Percentiles rank a stretch among this genome's conserved stretches.
phyloP scores from a whole-genome alignment of 1,140 invertebrate species.

The Sitobion miscanthi region DNA sequence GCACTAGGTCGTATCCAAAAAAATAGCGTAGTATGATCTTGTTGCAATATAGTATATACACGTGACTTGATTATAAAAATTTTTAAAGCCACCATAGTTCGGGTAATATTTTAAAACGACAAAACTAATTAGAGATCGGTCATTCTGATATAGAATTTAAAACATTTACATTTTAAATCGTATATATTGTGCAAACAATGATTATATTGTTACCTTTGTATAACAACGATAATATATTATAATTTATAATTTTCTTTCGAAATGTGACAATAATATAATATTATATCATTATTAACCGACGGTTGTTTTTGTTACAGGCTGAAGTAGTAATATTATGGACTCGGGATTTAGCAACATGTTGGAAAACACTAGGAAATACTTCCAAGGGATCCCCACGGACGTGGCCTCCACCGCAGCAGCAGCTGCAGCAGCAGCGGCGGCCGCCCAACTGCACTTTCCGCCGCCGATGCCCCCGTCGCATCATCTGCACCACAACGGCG shows the following conservation, averaged over 20 bases:
- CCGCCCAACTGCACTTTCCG: constrained; percentile 66
- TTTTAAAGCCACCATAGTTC: too few species aligned
- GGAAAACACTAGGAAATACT: constrained; percentile 80
- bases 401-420: constrained; percentile 62
- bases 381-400: constrained; percentile 74
- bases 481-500: background rate
- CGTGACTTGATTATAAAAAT: too few species aligned
- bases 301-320: background rate
- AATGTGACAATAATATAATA: background rate
- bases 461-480: constrained; percentile 63
- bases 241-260: background rate
- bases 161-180: too few species aligned
- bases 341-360: constrained; percentile 72
- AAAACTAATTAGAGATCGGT: too few species aligned
- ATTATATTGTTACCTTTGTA: too few species aligned
- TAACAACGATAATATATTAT: background rate
- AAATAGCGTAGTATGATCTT: background rate
- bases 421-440: constrained; percentile 63
- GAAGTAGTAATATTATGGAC: constrained; percentile 70
- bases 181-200: too few species aligned
- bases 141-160: too few species aligned
- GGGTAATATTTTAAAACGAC: too few species aligned
- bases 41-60: too few species aligned
- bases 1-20: background rate
- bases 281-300: background rate